phyloP scores from a whole-genome alignment of 2,797 vertebrate genomes.

The Cirrhinus molitorella region DNA sequence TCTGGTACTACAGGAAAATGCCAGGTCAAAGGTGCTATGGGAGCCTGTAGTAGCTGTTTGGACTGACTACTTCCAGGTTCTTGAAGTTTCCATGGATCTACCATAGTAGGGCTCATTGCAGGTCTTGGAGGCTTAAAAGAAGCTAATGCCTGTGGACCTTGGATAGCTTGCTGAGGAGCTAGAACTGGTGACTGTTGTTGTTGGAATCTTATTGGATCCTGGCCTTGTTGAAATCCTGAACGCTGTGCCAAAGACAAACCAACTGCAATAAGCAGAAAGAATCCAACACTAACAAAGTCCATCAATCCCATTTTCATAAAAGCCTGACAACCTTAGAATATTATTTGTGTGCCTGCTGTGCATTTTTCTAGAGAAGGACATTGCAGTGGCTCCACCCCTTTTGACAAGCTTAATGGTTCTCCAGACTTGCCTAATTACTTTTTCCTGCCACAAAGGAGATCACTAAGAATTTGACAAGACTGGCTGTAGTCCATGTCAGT shows the following conservation, averaged over 20 bases:
- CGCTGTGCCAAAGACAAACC: not conserved
- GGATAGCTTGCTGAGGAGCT: not conserved
- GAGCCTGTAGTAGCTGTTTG: slow-evolving; percentile 63
- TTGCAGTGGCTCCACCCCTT: not conserved
- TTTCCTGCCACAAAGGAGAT: not conserved
- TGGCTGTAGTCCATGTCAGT: not conserved
- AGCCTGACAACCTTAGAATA: not conserved
- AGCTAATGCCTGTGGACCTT: not conserved
- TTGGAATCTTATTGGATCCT: not conserved
- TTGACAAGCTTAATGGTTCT: slow-evolving; percentile 14
- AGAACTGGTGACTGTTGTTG: not conserved
- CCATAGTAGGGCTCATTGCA: not conserved
- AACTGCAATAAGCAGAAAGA: not conserved
- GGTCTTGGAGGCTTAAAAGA: not conserved
- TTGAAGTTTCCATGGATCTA: not conserved
- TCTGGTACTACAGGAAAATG: slow-evolving; percentile 62
- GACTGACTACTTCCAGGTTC: slow-evolving; percentile 28
- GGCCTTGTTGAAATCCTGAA: slow-evolving; percentile 9
- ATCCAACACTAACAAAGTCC: not conserved
- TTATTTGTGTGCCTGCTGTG: not conserved
- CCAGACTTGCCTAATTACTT: slow-evolving; percentile 23
- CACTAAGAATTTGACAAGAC: not conserved
- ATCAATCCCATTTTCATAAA: not conserved
- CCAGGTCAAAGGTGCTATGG: slow-evolving; percentile 62
- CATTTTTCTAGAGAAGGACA: not conserved